Evolutionary conservation across 2,113 vertebrate genomes (phyloP), one percentile per base, ranked within the genome.

Genomic region (Poicephalus gulielmi): DNA sequence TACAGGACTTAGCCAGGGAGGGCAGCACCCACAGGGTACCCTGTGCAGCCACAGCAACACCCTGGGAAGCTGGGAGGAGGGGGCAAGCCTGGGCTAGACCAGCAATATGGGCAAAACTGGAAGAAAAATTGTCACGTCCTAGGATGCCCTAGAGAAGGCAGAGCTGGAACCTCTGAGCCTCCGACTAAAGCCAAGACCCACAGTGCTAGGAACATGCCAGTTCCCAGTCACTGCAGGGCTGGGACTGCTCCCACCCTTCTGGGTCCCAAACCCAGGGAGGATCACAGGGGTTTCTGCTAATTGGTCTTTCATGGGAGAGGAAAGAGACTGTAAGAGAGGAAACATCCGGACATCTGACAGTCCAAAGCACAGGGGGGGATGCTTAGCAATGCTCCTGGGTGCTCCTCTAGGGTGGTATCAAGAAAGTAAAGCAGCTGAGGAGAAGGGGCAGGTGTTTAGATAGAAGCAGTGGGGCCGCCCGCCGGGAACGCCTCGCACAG

Each of bases 401-500:
- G 62, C 44, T 93, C 44, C 83, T 88, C 33, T 62, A 59, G 52
- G 57, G 89, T 69, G 92, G 46, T 53, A 59, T 41, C 5, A 23
- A 62, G 79, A 87, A 93, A 92, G 92, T 81, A 85, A 97, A 97
- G 94, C 39, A 0, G 60, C 67, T 92, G 71, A 86, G 79, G 55
- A 91, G 57, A 84, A 60, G 79, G 49, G 9, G 53, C 11, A 12
- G 71, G 78, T 93, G 71, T 88, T 73, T 3, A 53, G 81, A n/a
- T 5, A 88, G 74, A 94, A 96, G 96, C 90, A 87, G 68, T 41
- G 63, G 88, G 86, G 67, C 55, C 2, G 2, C 37, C 70, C 13
- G 18, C 4, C 7, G 67, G 37, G 87, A 88, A 62, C 1, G 59
- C 70, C 87, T 95, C 17, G 33, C 90, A 96, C 68, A 97, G 95